Base-by-base conservation (phyloP, 2,888 invertebrate genomes). In the Stramonita haemastoma region DNA sequence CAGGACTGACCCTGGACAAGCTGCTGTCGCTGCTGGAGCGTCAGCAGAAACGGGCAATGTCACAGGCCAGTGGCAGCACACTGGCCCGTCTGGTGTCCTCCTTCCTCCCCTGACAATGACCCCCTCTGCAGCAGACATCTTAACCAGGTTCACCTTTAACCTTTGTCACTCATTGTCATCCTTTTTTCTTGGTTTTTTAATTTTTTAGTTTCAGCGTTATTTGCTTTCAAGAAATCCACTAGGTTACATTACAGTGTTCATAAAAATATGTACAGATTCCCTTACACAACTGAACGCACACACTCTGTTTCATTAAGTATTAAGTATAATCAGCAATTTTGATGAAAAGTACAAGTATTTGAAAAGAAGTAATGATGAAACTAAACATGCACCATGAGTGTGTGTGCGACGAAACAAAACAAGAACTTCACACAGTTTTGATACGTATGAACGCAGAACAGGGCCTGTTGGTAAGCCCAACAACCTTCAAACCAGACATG, bases 11-110 rank as follows among this genome's bases (percentile, higher is more conserved):
- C 36, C 46, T 87, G 32, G 87, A 87, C 46, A 73, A 73, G 34
- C 36, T 87, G 87, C 87, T 87, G 87, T 22, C 4, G n/a, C 8
- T 87, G 87, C 46, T 87, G 73, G 15, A 13, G 22, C 87, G 87
- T 8, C 87, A 73, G 19, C 60, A 46, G 4, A 13, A 73, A n/a
- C 36, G 86, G 6, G 8, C 60, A 15, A 26, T 29, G 29, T 17
- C 85, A 1, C 29, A 15, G 6, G 36, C 87, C 29, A 4, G 73
- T 26, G n/a, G 46, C 36, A 26, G n/a, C 73, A 77, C 36, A 0
- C 87, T 87, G n/a, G n/a, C 36, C 32, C 87, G 87, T 5, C 66
- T 87, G 87, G 87, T 46, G 5, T 73, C 87, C 22, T 36, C 36
- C 15, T 70, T 73, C 73, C 19, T n/a, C 6, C 73, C 73, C 73